Conservation (phyloP, 2,797 vertebrate species). For the Tokudaia muenninki region DNA sequence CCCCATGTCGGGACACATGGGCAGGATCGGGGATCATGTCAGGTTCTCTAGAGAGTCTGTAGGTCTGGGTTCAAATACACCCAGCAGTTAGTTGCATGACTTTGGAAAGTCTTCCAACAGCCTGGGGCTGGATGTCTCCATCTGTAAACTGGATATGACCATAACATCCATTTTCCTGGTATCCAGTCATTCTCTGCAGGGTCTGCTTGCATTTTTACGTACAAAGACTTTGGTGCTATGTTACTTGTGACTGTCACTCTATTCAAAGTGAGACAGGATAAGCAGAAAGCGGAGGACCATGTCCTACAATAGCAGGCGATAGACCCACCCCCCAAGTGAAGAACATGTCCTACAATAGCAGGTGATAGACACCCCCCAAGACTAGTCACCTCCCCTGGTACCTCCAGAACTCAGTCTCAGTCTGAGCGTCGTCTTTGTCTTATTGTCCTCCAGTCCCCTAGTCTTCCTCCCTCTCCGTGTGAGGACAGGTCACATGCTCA, state of each 20-base stretch:
- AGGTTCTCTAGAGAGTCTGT: neutral
- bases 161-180: too few relatives aligned
- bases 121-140: neutral
- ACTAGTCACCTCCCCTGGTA: neutral
- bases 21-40: neutral
- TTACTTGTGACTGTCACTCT: neutral
- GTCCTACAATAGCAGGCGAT: neutral
- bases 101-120: neutral
- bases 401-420: neutral
- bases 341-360: neutral
- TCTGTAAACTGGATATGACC: neutral
- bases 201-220: neutral
- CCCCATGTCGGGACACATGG: neutral
- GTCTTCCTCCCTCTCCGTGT: neutral
- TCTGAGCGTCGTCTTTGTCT: constrained; percentile 15
- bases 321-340: neutral
- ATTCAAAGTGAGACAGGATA: neutral
- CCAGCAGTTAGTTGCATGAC: neutral
- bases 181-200: neutral
- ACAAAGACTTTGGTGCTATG: neutral
- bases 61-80: neutral
- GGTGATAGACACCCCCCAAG: neutral
- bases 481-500: constrained; percentile 47
- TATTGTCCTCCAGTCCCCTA: accelerated
- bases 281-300: neutral